These are phyloP conservation scores for Synanthedon tipuliformis DNA, from an alignment of 2,888 invertebrate genomes.

Conservation along the genomic window DNA sequence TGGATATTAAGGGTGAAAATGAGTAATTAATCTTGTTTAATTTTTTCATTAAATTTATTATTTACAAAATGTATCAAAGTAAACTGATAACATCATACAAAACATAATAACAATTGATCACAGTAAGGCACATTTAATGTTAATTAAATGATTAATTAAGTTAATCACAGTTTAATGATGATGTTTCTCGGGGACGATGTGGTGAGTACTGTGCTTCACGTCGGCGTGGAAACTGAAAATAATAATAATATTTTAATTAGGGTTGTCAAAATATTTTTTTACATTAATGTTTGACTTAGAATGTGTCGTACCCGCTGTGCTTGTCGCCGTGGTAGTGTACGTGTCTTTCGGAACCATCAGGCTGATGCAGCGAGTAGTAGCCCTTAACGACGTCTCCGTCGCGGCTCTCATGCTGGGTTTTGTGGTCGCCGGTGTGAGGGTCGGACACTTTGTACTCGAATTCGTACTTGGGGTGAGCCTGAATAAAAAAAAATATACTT, in stretches of 20 bases:
- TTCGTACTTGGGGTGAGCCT: conserved; percentile 29
- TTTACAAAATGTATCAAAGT: not conserved
- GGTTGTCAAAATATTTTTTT: no score
- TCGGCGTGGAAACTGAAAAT: conserved; percentile 21
- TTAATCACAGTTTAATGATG: conserved; percentile 14
- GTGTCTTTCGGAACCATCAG: conserved; percentile 50
- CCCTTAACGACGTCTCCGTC: conserved; percentile 70
- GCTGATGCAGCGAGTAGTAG: conserved; percentile 62
- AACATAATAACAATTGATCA: not conserved
- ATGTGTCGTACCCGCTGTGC: conserved; percentile 32
- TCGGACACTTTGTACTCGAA: conserved; percentile 60
- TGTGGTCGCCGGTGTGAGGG: conserved; percentile 56
- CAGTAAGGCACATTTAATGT: not conserved
- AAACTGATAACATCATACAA: not conserved
- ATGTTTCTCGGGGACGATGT: conserved; percentile 38
- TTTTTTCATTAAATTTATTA: not conserved
- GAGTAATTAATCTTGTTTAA: no score
- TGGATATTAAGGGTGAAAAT: no score
- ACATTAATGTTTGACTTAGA: not conserved
- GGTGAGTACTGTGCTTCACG: conserved; percentile 10
- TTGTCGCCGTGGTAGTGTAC: conserved; percentile 32
- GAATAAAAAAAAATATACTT: not conserved
- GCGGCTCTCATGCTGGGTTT: conserved; percentile 52
- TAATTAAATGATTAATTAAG: no score
- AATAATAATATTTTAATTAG: conserved; percentile 1